Conservation (phyloP, 2,888 invertebrate genomes). For the Pterobdella sp. region DNA sequence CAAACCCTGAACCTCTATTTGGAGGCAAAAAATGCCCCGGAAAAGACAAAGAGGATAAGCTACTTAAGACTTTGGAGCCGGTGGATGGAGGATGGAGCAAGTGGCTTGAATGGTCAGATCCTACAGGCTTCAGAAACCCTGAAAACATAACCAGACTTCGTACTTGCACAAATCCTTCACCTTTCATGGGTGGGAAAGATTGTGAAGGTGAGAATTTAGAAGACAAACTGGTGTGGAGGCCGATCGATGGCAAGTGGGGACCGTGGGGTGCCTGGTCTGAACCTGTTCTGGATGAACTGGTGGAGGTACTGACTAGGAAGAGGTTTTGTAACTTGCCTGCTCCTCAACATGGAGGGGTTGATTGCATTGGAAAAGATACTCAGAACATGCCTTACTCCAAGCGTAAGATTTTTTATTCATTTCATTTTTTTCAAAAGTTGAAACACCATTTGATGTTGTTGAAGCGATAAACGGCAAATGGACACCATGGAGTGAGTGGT, state of each 20-base stretch:
- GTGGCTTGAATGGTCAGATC: neutral
- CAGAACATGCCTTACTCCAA: neutral
- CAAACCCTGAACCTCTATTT: neutral
- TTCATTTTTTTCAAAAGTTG: neutral
- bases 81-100: constrained; percentile 7
- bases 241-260: constrained; percentile 14
- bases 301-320: constrained; percentile 7
- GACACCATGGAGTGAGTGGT: constrained; percentile 33
- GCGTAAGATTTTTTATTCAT: constrained; percentile 8
- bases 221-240: neutral
- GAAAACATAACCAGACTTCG: neutral
- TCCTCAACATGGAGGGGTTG: constrained; percentile 11
- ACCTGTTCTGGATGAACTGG: neutral
- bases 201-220: neutral
- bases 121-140: neutral
- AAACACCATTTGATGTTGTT: neutral
- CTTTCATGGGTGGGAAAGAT: neutral
- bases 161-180: neutral
- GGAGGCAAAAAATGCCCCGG: neutral
- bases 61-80: neutral
- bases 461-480: constrained; percentile 31
- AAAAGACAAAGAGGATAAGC: neutral
- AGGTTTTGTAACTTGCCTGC: constrained; percentile 20
- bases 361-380: neutral
- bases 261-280: constrained; percentile 18